Evolutionary conservation across 2,113 vertebrate species (phyloP), one percentile per base, ranked within the genome.

Genomic region (Syrmaticus mikado): DNA sequence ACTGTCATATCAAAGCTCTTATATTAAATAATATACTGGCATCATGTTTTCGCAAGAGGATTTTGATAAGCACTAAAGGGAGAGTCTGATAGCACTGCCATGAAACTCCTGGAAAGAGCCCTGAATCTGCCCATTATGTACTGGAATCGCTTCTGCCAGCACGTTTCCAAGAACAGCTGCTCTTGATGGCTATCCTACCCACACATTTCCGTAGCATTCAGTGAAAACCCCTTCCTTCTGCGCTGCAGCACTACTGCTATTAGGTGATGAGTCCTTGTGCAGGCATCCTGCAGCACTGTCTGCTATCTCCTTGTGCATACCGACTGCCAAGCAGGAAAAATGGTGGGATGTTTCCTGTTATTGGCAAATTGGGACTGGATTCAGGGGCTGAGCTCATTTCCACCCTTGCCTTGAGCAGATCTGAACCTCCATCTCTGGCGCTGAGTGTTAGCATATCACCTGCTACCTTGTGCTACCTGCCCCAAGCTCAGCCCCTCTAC

Each of bases 11-110:
- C 87, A 74, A 80, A 92, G 85, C 11, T 30, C 65, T 94, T 73
- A 85, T 87, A 95, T 93, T 94, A 88, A 95, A 82, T 94, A 95
- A 95, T 90, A 66, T 76, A 76, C 73, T 92, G 82, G 95, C 85
- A 95, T 66, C 85, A 70, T 88, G 90, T 82, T 92, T 96, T 88
- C 53, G 36, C 71, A 83, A 91, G 72, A 87, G 57, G 58, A 82
- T 90, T 95, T 94, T 95, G 85, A 88, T 90, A 90, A 90, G 73
- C 80, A 82, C 71, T 82, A 85, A 88, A 36, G 30, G 38, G n/a
- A 72, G 46, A 87, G 73, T 50, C 85, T 91, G 91, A 81, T 66
- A 88, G 48, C 70, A 34, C 18, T 83, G 72, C 85, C 67, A 27
- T 30, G 79, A 83, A 80, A 27, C 67, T 61, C 70, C 36, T 48